Evolutionary conservation across 2,888 invertebrate species (phyloP).

Genomic region (Salpingus planirostris): DNA sequence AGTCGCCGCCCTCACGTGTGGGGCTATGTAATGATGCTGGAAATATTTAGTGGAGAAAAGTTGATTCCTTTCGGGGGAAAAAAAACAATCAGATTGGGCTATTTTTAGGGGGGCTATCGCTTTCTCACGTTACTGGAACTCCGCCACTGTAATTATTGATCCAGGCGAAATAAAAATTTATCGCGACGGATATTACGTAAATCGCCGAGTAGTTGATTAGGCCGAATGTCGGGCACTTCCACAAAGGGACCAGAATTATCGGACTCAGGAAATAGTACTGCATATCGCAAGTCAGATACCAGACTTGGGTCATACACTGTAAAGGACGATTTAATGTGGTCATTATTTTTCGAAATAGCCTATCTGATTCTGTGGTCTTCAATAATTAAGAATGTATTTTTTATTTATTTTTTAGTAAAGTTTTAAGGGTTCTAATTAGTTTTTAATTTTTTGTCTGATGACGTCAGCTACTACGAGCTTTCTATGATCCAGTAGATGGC

Average conservation of each 20-base stretch:
- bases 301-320: constrained; percentile 40
- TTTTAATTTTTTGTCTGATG: no score
- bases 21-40: constrained; percentile 31
- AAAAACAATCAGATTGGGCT: no score
- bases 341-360: no score
- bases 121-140: constrained; percentile 40
- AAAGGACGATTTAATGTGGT: constrained; percentile 5
- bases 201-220: constrained; percentile 25
- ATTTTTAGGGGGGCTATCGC: no score
- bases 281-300: constrained; percentile 44
- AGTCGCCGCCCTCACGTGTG: constrained; percentile 33
- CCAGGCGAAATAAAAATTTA: constrained; percentile 35
- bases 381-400: background rate
- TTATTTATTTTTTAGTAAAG: background rate
- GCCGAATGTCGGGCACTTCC: constrained; percentile 36
- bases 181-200: constrained; percentile 28
- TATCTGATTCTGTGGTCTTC: no score
- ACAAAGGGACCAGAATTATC: constrained; percentile 37
- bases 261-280: constrained; percentile 40
- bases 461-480: no score
- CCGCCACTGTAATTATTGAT: constrained; percentile 31
- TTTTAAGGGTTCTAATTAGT: no score
- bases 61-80: no score
- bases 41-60: constrained; percentile 26
- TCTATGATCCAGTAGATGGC: no score